These are phyloP conservation scores for Notoglanidium macrostoma DNA, from an alignment of 2,797 vertebrate species.

Conservation along the genomic window DNA sequence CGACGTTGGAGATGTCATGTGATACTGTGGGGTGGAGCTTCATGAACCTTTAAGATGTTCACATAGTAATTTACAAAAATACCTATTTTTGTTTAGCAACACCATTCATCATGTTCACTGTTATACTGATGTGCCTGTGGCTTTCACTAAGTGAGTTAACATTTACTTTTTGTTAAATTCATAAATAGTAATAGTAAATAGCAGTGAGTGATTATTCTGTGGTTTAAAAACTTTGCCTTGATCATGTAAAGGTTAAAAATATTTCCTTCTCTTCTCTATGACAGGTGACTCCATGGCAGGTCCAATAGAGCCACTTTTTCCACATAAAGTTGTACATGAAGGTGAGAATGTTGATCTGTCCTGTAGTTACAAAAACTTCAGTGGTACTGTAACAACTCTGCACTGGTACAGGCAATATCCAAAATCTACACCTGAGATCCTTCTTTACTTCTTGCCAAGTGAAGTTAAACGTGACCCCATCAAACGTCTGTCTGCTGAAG, in stretches of 20 bases:
- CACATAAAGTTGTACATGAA: background rate
- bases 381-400: background rate
- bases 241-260: background rate
- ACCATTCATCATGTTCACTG: background rate
- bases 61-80: background rate
- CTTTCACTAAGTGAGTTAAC: background rate
- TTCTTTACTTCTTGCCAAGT: background rate
- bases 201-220: background rate
- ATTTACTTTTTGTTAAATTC: background rate
- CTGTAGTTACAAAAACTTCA: background rate
- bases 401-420: background rate
- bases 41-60: background rate
- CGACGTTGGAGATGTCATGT: background rate
- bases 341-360: background rate
- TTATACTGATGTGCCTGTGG: background rate
- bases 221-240: background rate
- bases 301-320: background rate
- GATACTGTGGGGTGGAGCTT: background rate
- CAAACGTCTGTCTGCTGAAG: background rate
- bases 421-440: background rate
- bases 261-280: background rate
- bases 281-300: slow-evolving; percentile 1
- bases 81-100: background rate
- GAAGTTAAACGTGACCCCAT: background rate
- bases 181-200: background rate